Evolutionary conservation across 2,888 invertebrate genomes (phyloP), one percentile per base, ranked within the genome.

Genomic region (Aricia artaxerxes): DNA sequence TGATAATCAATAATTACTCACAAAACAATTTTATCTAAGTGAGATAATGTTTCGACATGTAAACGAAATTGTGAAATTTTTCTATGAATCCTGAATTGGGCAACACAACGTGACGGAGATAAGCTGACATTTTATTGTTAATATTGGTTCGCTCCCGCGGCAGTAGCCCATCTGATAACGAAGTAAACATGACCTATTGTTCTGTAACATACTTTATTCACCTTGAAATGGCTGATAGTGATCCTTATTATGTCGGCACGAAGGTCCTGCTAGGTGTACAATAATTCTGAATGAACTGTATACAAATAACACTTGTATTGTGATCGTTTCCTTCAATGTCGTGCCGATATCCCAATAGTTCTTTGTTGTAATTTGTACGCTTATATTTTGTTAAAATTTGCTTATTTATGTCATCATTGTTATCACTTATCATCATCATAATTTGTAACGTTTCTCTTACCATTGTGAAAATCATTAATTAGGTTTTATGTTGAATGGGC

Each of bases 121-220:
- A 73, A 73, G 73, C 9, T 44, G 40, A 73, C 38, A 40, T 73
- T 40, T 40, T 40, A 73, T 73, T 73, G 73, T 73, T 73, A 64
- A 11, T 64, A 64, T 64, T 64, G 64, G 31, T 64, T 64, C 24
- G 11, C 31, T 64, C 64, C 73, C 40, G 73, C 40, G 44, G 73
- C 73, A 40, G 40, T 73, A 73, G 73, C 40, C 73, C 73, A 73
- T 40, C 38, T 73, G 73, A 73, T 73, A 73, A 44, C 35, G 40
- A 64, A 11, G 31, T 64, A 64, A 64, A 64, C 64, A 64, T 64
- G 24, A 64, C 64, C 64, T 64, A 31, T 31, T 64, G 64, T 24
- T 31, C 6, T 57, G 57, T 16, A 57, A 57, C 57, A 16, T 4
- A 16, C 57, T 57, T 1, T 53, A 13, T 57, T 57, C 57, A 57